Conservation (phyloP, 1,140 invertebrate species). For the Eriosoma lanigerum region DNA sequence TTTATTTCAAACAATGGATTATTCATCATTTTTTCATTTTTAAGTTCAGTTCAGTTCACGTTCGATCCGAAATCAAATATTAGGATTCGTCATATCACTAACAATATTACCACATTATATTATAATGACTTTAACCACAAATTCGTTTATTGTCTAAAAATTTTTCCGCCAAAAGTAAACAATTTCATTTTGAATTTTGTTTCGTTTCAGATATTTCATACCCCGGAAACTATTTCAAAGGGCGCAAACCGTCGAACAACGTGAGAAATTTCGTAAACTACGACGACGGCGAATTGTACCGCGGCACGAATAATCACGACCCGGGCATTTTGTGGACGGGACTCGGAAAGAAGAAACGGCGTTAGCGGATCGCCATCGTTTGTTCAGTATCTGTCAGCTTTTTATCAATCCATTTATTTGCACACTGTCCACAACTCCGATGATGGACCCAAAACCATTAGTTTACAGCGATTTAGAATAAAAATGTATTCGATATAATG, state of each 20-base stretch:
- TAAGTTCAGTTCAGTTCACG: no score
- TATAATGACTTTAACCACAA: no score
- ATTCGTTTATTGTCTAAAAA: no score
- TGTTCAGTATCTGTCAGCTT: conserved; percentile 15
- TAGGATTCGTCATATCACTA: no score
- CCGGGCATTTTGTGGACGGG: conserved; percentile 46
- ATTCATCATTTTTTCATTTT: no score
- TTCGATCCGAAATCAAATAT: no score
- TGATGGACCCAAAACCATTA: not conserved
- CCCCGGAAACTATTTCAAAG: conserved; percentile 40
- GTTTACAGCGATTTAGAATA: not conserved
- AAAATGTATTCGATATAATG: not conserved
- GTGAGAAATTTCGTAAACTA: conserved; percentile 40
- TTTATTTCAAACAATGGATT: no score
- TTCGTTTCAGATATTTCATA: conserved; percentile 26
- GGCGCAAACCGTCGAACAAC: conserved; percentile 48
- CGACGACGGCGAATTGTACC: conserved; percentile 21
- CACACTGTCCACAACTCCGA: not conserved
- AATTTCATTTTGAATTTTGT: no score
- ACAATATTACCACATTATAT: no score
- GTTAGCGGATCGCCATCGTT: not conserved
- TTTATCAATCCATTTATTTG: conserved; percentile 10
- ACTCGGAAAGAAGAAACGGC: conserved; percentile 42
- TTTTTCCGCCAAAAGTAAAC: no score
- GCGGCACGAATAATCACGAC: conserved; percentile 46